phyloP scores from a whole-genome alignment of 1,140 invertebrate genomes.

The Leucophenga varia region DNA sequence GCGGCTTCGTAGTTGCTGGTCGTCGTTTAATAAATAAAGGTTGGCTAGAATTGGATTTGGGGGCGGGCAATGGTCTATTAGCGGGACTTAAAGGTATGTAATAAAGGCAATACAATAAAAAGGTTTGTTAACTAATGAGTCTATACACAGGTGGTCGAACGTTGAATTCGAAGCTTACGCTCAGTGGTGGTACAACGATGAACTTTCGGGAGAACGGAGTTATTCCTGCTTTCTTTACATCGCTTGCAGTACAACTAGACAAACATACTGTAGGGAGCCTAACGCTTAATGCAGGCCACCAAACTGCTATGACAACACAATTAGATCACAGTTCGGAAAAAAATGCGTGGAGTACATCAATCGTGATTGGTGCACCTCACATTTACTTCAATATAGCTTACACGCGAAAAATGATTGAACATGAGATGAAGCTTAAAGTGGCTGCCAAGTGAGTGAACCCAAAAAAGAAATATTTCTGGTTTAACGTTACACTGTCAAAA shows the following conservation, averaged over 20 bases:
- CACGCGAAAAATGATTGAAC: constrained; percentile 74
- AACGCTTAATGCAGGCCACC: constrained; percentile 70
- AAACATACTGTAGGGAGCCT: constrained; percentile 84
- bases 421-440: constrained; percentile 74
- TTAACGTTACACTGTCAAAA: constrained; percentile 5
- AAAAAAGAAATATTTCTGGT: not conserved
- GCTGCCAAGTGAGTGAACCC: constrained; percentile 73
- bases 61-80: constrained; percentile 76
- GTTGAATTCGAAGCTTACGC: constrained; percentile 29
- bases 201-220: constrained; percentile 73
- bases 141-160: constrained; percentile 35
- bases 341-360: constrained; percentile 64
- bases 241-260: constrained; percentile 80
- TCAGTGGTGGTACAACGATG: constrained; percentile 68
- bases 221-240: constrained; percentile 67
- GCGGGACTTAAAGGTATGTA: constrained; percentile 67
- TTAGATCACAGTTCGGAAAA: constrained; percentile 74
- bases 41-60: constrained; percentile 80
- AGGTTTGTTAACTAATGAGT: no score
- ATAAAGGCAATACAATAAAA: constrained; percentile 3
- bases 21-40: constrained; percentile 77
- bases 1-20: constrained; percentile 71
- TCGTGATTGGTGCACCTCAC: constrained; percentile 81
- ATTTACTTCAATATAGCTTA: constrained; percentile 76
- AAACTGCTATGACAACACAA: constrained; percentile 76